Conservation (phyloP, 2,888 invertebrate species). For the Ophioninae sp. region DNA sequence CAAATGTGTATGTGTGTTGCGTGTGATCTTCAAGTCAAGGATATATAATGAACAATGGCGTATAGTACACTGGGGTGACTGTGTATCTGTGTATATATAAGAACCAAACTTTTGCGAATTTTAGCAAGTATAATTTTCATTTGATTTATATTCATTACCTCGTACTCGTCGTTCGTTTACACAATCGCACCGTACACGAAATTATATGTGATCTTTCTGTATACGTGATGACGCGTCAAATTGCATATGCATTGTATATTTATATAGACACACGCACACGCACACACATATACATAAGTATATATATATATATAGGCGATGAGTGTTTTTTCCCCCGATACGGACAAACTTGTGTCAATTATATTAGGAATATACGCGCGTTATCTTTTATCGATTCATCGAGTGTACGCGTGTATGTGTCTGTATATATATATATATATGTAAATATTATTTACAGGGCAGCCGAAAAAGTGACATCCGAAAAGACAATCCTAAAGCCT, state of each 20-base stretch:
- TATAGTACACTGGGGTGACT: background rate
- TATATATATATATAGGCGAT: background rate
- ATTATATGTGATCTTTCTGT: slow-evolving; percentile 3
- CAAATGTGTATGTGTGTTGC: slow-evolving; percentile 52
- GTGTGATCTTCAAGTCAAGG: slow-evolving; percentile 29
- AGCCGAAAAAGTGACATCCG: too few relatives aligned
- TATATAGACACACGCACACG: background rate
- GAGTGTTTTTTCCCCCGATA: slow-evolving; percentile 24
- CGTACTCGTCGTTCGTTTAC: slow-evolving; percentile 30
- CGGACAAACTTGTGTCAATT: slow-evolving; percentile 25
- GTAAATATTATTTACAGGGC: slow-evolving; percentile 65
- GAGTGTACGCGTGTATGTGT: background rate
- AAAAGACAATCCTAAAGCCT: too few relatives aligned
- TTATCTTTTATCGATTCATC: slow-evolving; percentile 34
- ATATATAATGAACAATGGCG: slow-evolving; percentile 1
- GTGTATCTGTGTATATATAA: slow-evolving; percentile 12
- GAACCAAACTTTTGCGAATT: slow-evolving; percentile 40
- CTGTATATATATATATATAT: slow-evolving; percentile 27
- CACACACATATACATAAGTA: slow-evolving; percentile 4
- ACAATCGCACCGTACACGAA: slow-evolving; percentile 36
- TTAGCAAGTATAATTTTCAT: slow-evolving; percentile 47
- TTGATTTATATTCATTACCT: slow-evolving; percentile 57
- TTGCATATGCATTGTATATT: background rate
- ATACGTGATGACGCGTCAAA: background rate
- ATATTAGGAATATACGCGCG: slow-evolving; percentile 42